These are phyloP conservation scores for Marmota flaviventris DNA, from an alignment of 2,113 vertebrate genomes.

Conservation along the genomic window DNA sequence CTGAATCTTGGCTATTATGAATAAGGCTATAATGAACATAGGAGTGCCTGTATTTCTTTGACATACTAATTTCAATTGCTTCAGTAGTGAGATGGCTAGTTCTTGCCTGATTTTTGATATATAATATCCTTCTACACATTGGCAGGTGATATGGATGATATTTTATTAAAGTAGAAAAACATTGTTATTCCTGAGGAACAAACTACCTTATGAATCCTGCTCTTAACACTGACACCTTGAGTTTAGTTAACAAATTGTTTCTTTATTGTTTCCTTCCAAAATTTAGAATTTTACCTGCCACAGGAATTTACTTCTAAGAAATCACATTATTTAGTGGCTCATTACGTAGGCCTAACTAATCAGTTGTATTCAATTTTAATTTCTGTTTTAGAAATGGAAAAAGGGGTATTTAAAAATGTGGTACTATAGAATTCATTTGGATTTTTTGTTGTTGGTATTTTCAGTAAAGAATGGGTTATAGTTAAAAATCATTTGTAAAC, in stretches of 20 bases:
- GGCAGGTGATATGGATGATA: neutral
- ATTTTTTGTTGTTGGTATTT: neutral
- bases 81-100: neutral
- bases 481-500: slow-evolving; percentile 44
- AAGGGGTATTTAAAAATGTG: neutral
- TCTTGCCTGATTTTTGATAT: neutral
- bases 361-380: neutral
- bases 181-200: neutral
- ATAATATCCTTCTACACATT: neutral
- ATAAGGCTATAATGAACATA: neutral
- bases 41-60: neutral
- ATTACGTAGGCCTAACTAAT: neutral
- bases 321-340: neutral
- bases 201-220: slow-evolving; percentile 3
- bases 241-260: slow-evolving; percentile 11
- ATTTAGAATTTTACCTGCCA: neutral
- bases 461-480: neutral
- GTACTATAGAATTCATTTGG: neutral
- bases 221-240: neutral
- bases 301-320: neutral
- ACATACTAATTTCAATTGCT: neutral
- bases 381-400: slow-evolving; percentile 9
- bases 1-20: neutral
- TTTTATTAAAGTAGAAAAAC: neutral
- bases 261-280: slow-evolving; percentile 37